Conservation (phyloP, 2,888 invertebrate species). For the Embidobia sp. region DNA sequence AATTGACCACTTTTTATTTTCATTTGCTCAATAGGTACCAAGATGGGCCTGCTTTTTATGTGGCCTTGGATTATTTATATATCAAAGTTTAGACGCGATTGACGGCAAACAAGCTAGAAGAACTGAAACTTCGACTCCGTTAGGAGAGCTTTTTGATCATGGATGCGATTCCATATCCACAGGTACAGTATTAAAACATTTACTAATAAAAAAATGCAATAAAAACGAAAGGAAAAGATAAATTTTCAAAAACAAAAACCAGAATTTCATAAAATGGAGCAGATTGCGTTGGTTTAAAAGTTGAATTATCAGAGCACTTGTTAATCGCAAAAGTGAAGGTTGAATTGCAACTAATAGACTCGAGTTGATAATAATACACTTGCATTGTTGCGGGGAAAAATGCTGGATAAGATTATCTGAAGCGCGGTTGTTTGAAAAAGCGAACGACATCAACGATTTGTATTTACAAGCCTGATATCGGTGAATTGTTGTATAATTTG, state of each 20-base stretch:
- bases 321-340: slow-evolving; percentile 16
- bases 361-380: slow-evolving; percentile 33
- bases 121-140: slow-evolving; percentile 94
- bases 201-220: no score
- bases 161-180: slow-evolving; percentile 99
- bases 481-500: no score
- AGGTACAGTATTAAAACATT: slow-evolving; percentile 76
- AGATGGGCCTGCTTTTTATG: slow-evolving; percentile 96
- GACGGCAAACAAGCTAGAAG: slow-evolving; percentile 99
- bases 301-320: no score
- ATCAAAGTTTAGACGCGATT: slow-evolving; percentile 99
- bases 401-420: slow-evolving; percentile 17
- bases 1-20: not conserved
- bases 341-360: slow-evolving; percentile 29
- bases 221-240: no score
- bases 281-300: no score
- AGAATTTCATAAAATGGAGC: slow-evolving; percentile 3
- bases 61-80: slow-evolving; percentile 96
- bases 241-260: no score
- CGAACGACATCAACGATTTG: no score
- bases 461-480: no score
- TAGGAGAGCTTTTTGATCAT: slow-evolving; percentile 99
- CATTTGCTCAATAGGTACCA: slow-evolving; percentile 85
- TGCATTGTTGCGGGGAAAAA: slow-evolving; percentile 4
- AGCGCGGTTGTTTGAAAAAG: no score